phyloP scores from a whole-genome alignment of 35 echinoderm and acorn worm genomes.

The Hemicentrotus pulcherrimus region DNA sequence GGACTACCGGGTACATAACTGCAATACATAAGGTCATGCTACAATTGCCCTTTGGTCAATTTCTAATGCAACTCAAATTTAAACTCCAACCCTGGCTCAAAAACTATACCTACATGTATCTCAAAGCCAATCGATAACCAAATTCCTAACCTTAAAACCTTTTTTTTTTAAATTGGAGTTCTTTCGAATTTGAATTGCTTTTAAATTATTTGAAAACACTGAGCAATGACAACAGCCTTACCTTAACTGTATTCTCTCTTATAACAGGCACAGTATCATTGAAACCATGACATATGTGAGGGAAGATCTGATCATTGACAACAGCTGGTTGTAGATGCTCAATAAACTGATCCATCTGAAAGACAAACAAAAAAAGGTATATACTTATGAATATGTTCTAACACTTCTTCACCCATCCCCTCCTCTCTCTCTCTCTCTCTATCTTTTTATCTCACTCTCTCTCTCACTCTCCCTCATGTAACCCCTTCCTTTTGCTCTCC shows the following conservation, averaged over 20 bases:
- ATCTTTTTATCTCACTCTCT: background rate
- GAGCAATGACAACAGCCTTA: conserved; percentile 12
- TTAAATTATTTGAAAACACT: background rate
- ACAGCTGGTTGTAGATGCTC: conserved; percentile 79
- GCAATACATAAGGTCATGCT: too few relatives aligned
- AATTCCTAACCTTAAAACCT: too few relatives aligned
- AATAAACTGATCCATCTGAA: conserved; percentile 89
- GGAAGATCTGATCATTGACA: conserved; percentile 94
- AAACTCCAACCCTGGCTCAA: too few relatives aligned
- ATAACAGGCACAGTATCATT: conserved; percentile 94
- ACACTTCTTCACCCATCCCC: background rate
- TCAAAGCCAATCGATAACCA: too few relatives aligned
- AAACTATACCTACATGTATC: too few relatives aligned
- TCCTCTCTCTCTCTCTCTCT: too few relatives aligned
- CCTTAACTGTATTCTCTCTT: conserved; percentile 93
- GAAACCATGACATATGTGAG: conserved; percentile 96
- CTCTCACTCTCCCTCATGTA: background rate
- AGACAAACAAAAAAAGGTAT: background rate
- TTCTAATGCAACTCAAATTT: too few relatives aligned
- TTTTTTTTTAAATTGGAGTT: too few relatives aligned
- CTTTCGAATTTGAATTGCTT: background rate
- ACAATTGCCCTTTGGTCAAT: too few relatives aligned
- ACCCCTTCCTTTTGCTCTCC: background rate
- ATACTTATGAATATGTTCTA: background rate
- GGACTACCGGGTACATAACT: too few relatives aligned